phyloP scores from a whole-genome alignment of 2,797 vertebrate genomes.

The Anableps anableps region DNA sequence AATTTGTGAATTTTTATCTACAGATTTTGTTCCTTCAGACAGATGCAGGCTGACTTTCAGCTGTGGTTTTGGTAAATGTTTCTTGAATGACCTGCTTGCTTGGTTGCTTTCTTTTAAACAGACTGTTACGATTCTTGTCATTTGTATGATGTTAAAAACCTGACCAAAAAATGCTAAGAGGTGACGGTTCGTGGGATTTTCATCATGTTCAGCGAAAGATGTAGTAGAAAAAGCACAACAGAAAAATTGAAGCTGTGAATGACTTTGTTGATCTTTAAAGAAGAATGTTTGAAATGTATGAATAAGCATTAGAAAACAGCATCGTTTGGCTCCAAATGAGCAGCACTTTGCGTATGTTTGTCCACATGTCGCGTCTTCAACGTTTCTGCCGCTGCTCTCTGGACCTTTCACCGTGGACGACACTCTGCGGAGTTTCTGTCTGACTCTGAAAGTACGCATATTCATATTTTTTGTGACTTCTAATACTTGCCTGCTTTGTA shows the following conservation, averaged over 20 bases:
- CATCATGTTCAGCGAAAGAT: background rate
- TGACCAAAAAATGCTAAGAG: background rate
- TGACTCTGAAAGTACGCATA: conserved; percentile 34
- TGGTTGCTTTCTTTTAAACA: background rate
- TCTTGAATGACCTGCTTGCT: background rate
- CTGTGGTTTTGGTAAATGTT: background rate
- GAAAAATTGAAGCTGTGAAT: conserved; percentile 56
- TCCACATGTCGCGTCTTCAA: background rate
- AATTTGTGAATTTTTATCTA: background rate
- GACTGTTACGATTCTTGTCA: background rate
- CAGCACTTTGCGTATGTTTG: conserved; percentile 27
- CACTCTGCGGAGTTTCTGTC: background rate
- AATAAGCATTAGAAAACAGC: conserved; percentile 28
- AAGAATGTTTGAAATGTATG: conserved; percentile 45
- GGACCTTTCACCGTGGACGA: background rate
- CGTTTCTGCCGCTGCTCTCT: background rate
- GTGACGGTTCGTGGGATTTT: background rate
- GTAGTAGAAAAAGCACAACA: conserved; percentile 33
- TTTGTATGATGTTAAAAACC: background rate
- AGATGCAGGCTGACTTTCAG: background rate
- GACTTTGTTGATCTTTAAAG: conserved; percentile 6
- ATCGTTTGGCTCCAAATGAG: conserved; percentile 31
- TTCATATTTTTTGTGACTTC: conserved; percentile 50
- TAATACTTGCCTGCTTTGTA: conserved; percentile 64
- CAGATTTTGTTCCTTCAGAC: background rate